Percentiles rank a stretch among this genome's conserved stretches.
Conservation (phyloP, 2,113 vertebrate species). For the Pycnonotus jocosus region DNA sequence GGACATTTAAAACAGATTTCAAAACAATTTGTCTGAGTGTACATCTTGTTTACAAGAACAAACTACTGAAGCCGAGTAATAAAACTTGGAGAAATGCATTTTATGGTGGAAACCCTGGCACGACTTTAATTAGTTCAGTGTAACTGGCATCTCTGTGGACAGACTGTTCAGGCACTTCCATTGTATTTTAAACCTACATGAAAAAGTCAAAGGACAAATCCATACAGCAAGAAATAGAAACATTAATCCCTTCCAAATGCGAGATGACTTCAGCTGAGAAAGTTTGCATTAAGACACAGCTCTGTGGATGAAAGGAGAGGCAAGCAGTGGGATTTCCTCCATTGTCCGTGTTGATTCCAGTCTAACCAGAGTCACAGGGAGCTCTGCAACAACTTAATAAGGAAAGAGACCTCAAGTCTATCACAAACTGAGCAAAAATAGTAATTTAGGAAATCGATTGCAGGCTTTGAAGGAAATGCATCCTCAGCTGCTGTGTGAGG, state of each 20-base stretch:
- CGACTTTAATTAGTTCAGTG: constrained; percentile 12
- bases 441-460: background rate
- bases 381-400: background rate
- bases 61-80: background rate
- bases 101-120: constrained; percentile 45
- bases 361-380: background rate
- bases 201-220: constrained; percentile 28
- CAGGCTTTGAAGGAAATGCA: background rate
- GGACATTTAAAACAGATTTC: background rate
- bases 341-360: background rate
- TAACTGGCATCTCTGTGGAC: background rate
- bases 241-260: constrained; percentile 9
- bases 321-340: background rate
- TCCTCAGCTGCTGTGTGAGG: background rate
- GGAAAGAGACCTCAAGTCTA: background rate
- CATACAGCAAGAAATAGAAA: constrained; percentile 36
- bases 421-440: background rate
- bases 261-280: background rate
- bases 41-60: constrained; percentile 33
- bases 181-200: constrained; percentile 13
- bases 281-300: background rate
- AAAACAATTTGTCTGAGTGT: background rate
- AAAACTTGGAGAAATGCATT: constrained; percentile 12
- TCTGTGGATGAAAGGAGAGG: background rate
- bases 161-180: background rate